phyloP scores from a whole-genome alignment of 2,113 vertebrate genomes.

The Mugil cephalus region DNA sequence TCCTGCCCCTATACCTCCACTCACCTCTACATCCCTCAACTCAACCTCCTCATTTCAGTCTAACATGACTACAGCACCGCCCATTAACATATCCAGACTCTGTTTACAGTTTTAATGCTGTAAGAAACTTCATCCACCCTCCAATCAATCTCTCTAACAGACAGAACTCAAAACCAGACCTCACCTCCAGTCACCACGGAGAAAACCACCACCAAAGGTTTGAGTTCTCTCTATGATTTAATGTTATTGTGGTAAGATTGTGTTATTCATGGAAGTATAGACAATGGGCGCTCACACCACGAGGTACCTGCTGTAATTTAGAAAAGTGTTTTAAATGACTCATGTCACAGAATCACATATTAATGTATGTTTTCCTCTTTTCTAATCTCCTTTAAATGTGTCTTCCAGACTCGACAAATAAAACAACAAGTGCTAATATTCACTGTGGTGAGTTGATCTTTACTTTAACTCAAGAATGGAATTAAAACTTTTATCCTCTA shows the following conservation, averaged over 20 bases:
- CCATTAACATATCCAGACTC: slow-evolving; percentile 50
- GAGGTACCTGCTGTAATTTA: neutral
- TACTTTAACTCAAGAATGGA: too few species aligned
- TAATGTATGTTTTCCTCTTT: neutral
- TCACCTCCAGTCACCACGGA: slow-evolving; percentile 5
- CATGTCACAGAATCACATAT: neutral
- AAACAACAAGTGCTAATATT: too few species aligned
- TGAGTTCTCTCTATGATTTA: slow-evolving; percentile 19
- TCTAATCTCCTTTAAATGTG: neutral
- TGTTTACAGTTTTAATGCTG: neutral
- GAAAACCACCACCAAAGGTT: slow-evolving; percentile 29
- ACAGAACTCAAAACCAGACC: neutral
- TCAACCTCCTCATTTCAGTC: neutral
- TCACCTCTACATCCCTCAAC: neutral
- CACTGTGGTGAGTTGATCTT: too few species aligned
- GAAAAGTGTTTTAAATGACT: neutral
- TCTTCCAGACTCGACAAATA: neutral
- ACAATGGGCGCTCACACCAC: too few species aligned
- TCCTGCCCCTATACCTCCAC: neutral
- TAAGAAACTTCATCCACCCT: too few species aligned
- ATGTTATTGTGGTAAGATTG: neutral
- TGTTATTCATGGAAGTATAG: neutral
- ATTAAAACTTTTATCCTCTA: too few species aligned
- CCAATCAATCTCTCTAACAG: neutral
- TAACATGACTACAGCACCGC: accelerated